phyloP scores from a whole-genome alignment of 2,797 vertebrate species.

The Echeneis naucrates region DNA sequence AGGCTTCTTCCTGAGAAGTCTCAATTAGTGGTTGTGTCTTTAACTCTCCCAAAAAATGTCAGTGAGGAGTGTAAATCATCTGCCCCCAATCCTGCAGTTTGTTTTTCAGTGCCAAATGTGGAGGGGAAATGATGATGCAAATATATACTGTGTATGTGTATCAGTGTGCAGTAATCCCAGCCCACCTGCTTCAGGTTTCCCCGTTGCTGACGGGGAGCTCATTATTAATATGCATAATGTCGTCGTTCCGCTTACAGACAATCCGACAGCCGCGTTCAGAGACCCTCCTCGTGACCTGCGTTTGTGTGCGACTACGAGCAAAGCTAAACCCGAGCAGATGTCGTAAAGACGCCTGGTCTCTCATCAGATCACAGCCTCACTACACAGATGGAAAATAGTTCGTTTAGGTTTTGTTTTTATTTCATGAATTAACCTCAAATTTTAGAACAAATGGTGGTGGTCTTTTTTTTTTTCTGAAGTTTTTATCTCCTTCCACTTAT shows the following conservation, averaged over 20 bases:
- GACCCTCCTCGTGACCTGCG: slow-evolving; percentile 17
- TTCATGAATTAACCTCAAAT: slow-evolving; percentile 11
- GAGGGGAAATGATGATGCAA: slow-evolving; percentile 46
- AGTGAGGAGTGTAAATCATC: slow-evolving; percentile 15
- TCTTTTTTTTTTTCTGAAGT: neutral
- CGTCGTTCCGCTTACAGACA: slow-evolving; percentile 63
- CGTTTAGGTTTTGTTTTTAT: slow-evolving; percentile 36
- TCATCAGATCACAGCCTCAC: slow-evolving; percentile 25
- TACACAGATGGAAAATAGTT: slow-evolving; percentile 23
- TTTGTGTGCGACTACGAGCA: slow-evolving; percentile 13
- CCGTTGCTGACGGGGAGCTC: slow-evolving; percentile 27
- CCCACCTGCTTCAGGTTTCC: slow-evolving; percentile 39
- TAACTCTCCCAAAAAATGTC: slow-evolving; percentile 32
- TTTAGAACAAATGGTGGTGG: slow-evolving; percentile 37
- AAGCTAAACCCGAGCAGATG: slow-evolving; percentile 41
- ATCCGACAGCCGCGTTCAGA: slow-evolving; percentile 58
- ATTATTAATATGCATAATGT: slow-evolving; percentile 45
- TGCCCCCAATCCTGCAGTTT: slow-evolving; percentile 11
- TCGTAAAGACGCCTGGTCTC: slow-evolving; percentile 61
- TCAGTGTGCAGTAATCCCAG: slow-evolving; percentile 12
- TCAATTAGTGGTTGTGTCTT: slow-evolving; percentile 5
- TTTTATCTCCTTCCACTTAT: slow-evolving; percentile 8
- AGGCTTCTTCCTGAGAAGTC: slow-evolving; percentile 17
- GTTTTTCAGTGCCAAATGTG: slow-evolving; percentile 70
- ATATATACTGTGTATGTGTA: slow-evolving; percentile 46